Evolutionary conservation across 2,888 invertebrate genomes (phyloP), one percentile per base, ranked within the genome.

Genomic region (Limenitis arthemis): DNA sequence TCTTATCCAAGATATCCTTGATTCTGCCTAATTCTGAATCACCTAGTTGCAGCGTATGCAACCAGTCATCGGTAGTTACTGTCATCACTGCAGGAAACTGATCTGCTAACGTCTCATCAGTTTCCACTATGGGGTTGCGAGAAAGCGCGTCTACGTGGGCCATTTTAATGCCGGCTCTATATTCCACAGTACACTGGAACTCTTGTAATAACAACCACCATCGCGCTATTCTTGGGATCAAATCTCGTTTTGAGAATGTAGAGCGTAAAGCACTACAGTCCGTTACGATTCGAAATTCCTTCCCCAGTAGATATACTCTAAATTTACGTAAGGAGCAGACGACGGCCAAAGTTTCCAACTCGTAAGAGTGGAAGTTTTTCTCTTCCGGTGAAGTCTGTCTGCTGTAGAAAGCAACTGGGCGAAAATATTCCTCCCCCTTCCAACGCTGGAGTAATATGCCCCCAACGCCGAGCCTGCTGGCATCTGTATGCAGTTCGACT

Each of bases 321-420:
- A n/a, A n/a, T n/a, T n/a, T 34, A 9, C 34, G 29, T 29, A 49
- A 36, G 0, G 49, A n/a, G 11, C 42, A 44, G 12, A 47, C 28
- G 29, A 52, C 43, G 29, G 51, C 43, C 5, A 47, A n/a, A 4
- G 47, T 47, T 20, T 47, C 47, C 1, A 51, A 28, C 36, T 51
- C 38, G 20, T 50, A 52, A 1, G 49, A 36, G 20, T 53, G 53
- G 34, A 50, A 44, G 12, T 44, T 43, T n/a, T 49, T 47, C 32
- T 53, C 52, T 32, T 55, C 55, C 0, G 40, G 44, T 1, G 51
- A 37, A 1, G 51, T 51, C 30, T 48, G 44, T 0, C 51, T 30
- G 20, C 51, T 49, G 8, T 40, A 54, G 39, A 34, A 50, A 1
- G 50, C 44, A 2, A 53, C 55, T 28, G 56, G 49, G 29, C 47